Conservation (phyloP, 2,113 vertebrate genomes). For the Oenanthe oenanthe region DNA sequence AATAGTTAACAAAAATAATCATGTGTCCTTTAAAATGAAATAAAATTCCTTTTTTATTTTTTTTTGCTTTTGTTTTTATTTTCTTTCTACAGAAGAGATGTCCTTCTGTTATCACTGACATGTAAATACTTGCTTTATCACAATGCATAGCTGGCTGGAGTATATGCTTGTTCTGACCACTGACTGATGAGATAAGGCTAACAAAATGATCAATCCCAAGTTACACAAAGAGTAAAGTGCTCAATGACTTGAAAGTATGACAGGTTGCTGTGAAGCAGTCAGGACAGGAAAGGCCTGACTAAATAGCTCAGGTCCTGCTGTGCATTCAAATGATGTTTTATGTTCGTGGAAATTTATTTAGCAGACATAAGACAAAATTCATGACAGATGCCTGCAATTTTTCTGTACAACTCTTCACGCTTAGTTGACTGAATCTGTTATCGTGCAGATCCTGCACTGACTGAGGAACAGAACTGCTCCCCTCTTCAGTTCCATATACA, state of each 20-base stretch:
- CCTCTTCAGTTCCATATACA: neutral
- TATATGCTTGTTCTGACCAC: slow-evolving; percentile 7
- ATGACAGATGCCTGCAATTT: neutral
- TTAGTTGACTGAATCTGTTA: neutral
- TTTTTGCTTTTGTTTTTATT: neutral
- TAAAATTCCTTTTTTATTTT: neutral
- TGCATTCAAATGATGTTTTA: slow-evolving; percentile 17
- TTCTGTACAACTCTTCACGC: neutral
- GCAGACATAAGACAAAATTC: slow-evolving; percentile 12
- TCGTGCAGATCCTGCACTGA: neutral
- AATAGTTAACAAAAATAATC: neutral
- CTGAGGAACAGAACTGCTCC: neutral
- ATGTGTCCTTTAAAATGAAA: slow-evolving; percentile 19
- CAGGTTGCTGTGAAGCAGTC: neutral
- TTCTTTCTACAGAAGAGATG: neutral
- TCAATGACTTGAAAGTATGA: slow-evolving; percentile 11
- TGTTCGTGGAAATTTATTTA: slow-evolving; percentile 48
- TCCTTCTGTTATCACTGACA: slow-evolving; percentile 41
- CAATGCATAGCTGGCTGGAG: neutral
- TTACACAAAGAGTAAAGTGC: slow-evolving; percentile 10
- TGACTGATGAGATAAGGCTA: slow-evolving; percentile 11
- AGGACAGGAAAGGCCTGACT: neutral
- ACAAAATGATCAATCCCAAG: slow-evolving; percentile 35
- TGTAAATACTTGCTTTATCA: slow-evolving; percentile 56
- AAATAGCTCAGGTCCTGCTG: neutral